Percentiles rank a stretch among this genome's conserved stretches.
phyloP scores from a whole-genome alignment of 2,888 invertebrate species.

The Drosophila ochracea region DNA sequence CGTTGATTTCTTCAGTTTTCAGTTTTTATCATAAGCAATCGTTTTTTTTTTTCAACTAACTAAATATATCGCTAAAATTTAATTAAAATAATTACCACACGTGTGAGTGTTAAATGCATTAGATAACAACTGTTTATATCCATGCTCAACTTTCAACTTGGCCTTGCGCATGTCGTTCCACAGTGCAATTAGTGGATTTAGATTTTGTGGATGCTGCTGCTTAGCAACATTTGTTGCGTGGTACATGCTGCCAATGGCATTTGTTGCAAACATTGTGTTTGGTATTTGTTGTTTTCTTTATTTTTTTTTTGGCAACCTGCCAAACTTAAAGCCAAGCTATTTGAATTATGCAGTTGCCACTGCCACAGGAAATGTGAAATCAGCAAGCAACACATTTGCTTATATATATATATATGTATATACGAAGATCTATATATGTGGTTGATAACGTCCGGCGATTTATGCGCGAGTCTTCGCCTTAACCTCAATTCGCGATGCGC shows the following conservation, averaged over 20 bases:
- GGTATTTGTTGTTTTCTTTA: not conserved
- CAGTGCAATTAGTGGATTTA: slow-evolving; percentile 51
- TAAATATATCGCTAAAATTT: not conserved
- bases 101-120: not conserved
- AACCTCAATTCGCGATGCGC: slow-evolving; percentile 51
- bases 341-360: slow-evolving; percentile 29
- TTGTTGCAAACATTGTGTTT: slow-evolving; percentile 20
- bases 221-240: slow-evolving; percentile 39
- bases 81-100: not conserved
- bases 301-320: slow-evolving; percentile 38
- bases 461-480: slow-evolving; percentile 40
- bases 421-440: not conserved
- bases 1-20: not conserved
- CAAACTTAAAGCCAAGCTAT: slow-evolving; percentile 17
- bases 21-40: not conserved
- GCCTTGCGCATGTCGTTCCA: slow-evolving; percentile 2
- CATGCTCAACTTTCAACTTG: not conserved
- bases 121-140: not conserved
- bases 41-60: not conserved
- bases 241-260: slow-evolving; percentile 26
- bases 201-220: slow-evolving; percentile 56
- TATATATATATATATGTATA: not conserved
- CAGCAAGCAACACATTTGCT: not conserved
- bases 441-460: slow-evolving; percentile 31
- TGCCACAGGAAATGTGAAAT: slow-evolving; percentile 45